Evolutionary conservation across 2,888 invertebrate species (phyloP).

Genomic region (Lingula anatina): DNA sequence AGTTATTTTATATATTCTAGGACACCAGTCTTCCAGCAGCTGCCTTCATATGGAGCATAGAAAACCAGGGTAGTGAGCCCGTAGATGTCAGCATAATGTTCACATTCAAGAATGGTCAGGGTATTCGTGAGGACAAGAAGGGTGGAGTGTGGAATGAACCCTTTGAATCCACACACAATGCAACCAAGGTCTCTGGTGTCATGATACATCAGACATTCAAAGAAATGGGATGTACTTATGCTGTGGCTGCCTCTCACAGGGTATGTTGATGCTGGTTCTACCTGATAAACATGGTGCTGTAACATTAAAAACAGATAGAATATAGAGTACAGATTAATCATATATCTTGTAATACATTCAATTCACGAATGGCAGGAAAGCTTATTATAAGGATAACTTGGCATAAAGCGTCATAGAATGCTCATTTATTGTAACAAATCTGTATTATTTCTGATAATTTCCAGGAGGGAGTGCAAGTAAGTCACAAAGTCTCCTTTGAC

Average conservation of each 20-base stretch:
- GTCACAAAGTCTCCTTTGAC: slow-evolving; percentile 64
- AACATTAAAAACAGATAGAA: too few relatives aligned
- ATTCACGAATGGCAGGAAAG: too few relatives aligned
- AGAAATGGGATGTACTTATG: slow-evolving; percentile 56
- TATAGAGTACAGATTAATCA: too few relatives aligned
- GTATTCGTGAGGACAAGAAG: slow-evolving; percentile 51
- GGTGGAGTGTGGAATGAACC: slow-evolving; percentile 60
- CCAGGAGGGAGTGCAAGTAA: slow-evolving; percentile 57
- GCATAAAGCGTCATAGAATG: too few relatives aligned
- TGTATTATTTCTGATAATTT: too few relatives aligned
- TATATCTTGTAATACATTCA: too few relatives aligned
- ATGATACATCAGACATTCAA: slow-evolving; percentile 54
- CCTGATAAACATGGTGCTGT: too few relatives aligned
- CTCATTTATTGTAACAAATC: too few relatives aligned
- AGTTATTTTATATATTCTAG: slow-evolving; percentile 53
- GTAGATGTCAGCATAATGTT: slow-evolving; percentile 79
- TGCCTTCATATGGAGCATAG: slow-evolving; percentile 79
- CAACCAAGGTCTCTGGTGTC: slow-evolving; percentile 23
- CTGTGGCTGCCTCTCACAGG: slow-evolving; percentile 47
- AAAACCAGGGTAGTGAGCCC: slow-evolving; percentile 67
- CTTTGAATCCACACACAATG: slow-evolving; percentile 51
- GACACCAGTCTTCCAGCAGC: slow-evolving; percentile 84
- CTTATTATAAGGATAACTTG: too few relatives aligned
- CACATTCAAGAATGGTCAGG: slow-evolving; percentile 84
- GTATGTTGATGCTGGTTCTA: slow-evolving; percentile 28